These are phyloP conservation scores for Aldabrachelys gigantea DNA, from an alignment of 2,113 vertebrate genomes.

Conservation along the genomic window DNA sequence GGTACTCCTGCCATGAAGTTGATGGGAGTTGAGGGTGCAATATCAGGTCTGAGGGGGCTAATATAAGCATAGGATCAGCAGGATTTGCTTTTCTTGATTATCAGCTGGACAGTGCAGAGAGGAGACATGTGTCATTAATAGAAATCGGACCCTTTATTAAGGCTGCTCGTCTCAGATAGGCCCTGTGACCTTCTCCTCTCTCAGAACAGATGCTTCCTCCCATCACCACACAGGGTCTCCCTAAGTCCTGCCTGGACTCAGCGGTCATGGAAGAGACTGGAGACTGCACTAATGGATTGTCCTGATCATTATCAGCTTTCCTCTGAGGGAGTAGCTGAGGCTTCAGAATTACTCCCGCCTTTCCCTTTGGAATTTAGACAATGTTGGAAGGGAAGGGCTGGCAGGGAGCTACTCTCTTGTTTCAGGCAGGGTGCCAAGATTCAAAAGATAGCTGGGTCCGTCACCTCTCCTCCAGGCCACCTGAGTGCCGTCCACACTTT, in stretches of 20 bases:
- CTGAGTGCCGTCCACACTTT: neutral
- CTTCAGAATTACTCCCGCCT: neutral
- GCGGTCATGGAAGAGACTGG: neutral
- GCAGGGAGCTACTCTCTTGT: neutral
- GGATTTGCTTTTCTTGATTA: neutral
- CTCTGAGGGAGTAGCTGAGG: neutral
- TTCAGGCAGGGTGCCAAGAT: neutral
- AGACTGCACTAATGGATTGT: rapidly evolving
- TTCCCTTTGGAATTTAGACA: neutral
- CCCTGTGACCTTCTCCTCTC: neutral
- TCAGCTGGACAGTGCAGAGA: neutral
- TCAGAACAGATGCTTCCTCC: neutral
- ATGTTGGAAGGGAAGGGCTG: neutral
- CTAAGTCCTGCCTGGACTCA: conserved; percentile 10
- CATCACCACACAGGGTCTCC: neutral
- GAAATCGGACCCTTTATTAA: neutral
- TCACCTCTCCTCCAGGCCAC: neutral
- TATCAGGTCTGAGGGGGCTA: neutral
- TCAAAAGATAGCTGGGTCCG: neutral
- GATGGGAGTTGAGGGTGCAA: neutral
- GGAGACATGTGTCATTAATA: neutral
- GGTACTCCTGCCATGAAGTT: neutral
- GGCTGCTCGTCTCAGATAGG: neutral
- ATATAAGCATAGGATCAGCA: neutral
- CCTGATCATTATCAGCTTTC: neutral